Base-by-base conservation (phyloP, 1,140 invertebrate genomes). In the Platyura marginata region DNA sequence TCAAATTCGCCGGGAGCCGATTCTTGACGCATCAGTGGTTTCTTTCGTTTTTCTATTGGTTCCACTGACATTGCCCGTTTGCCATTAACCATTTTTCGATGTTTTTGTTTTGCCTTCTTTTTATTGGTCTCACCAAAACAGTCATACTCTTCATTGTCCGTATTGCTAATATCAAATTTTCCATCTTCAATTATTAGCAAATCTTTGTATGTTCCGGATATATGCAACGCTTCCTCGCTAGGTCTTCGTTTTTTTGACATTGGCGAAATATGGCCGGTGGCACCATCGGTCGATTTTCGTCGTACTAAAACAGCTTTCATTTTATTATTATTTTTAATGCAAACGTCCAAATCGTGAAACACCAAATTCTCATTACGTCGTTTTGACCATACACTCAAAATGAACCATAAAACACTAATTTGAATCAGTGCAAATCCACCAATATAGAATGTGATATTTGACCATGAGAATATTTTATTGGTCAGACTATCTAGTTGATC, bases 201-300 rank as follows among this genome's bases (percentile, higher is more conserved):
- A 19, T 71, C 64, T 25, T 62, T 51, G 44, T 76, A 71, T 36
- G 66, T 67, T 39, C 73, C 70, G 13, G 62, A 66, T 46, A 83
- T 81, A 21, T 70, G 71, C 47, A 82, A 69, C 1, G 79, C 79
- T 48, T 85, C 81, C 52, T 85, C 81, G 51, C 81, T 85, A 0
- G 81, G 81, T 40, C 81, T 57, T 20, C 80, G 62, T 40, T 38
- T 19, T 72, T 71, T 49, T 55, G 56, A 39, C 54, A 53, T 48
- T 53, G 61, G 48, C 20, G 56, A 55, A 46, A 61, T 55, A 48
- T 70, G 63, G 15, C 61, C 62, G 5, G 68, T 68, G 41, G 70
- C 67, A 48, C 66, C 65, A 48, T 75, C 72, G 13, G 72, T 67
- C n/a, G 71, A 74, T 51, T 72, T 72, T 18, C 72, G 62, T 45